Evolutionary conservation across 2,888 invertebrate genomes (phyloP).

Genomic region (Nephrotoma guestfalica): DNA sequence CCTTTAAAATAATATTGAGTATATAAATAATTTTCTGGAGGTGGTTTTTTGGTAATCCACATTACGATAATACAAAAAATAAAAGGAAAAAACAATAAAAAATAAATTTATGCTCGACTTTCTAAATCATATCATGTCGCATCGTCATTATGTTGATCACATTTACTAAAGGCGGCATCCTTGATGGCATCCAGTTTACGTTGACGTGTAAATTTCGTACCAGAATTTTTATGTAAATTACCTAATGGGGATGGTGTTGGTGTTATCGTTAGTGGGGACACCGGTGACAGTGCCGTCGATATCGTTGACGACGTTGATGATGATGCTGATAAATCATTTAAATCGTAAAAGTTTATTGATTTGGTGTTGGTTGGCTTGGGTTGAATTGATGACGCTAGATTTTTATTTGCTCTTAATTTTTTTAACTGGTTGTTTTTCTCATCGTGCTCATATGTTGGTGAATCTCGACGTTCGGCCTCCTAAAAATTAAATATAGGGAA

Average conservation of each 20-base stretch:
- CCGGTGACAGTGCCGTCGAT: neutral
- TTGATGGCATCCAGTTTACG: neutral
- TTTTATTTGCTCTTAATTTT: neutral
- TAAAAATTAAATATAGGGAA: neutral
- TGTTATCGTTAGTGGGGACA: neutral
- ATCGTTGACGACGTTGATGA: neutral
- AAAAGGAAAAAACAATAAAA: neutral
- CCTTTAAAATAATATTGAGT: neutral
- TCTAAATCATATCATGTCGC: neutral
- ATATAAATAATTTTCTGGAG: neutral
- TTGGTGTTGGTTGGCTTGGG: neutral
- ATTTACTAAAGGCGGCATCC: neutral
- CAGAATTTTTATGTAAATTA: neutral
- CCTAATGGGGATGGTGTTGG: neutral
- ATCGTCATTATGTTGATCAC: neutral
- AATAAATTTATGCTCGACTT: neutral
- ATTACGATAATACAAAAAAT: neutral
- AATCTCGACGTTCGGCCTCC: slow-evolving; percentile 30
- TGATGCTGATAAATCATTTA: neutral
- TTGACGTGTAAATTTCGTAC: neutral
- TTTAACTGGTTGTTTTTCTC: neutral
- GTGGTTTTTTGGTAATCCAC: neutral
- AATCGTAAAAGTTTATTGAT: neutral
- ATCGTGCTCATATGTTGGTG: slow-evolving; percentile 35
- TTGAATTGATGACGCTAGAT: neutral